phyloP scores from a whole-genome alignment of 2,888 invertebrate species.

The Blastobasis adustella region DNA sequence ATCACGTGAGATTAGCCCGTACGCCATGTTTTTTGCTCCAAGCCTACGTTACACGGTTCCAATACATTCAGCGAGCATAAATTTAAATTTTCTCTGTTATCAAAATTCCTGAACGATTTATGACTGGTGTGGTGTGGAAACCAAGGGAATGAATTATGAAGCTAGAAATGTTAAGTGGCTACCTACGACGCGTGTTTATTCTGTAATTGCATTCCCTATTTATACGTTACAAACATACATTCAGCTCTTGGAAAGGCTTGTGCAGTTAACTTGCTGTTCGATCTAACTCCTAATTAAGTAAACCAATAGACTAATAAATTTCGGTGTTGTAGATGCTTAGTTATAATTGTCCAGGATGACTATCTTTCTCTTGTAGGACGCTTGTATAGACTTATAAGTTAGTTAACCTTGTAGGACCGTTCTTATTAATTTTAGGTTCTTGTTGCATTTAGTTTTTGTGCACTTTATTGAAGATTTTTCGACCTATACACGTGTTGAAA shows the following conservation, averaged over 20 bases:
- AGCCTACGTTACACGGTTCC: slow-evolving; percentile 53
- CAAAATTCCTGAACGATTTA: slow-evolving; percentile 66
- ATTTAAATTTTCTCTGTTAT: slow-evolving; percentile 67
- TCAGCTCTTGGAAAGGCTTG: slow-evolving; percentile 5
- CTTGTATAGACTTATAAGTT: too few relatives aligned
- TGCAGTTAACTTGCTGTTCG: background rate
- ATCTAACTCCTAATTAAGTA: too few relatives aligned
- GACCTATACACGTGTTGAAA: too few relatives aligned
- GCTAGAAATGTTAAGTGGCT: slow-evolving; percentile 36
- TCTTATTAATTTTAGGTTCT: too few relatives aligned
- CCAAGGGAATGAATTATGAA: slow-evolving; percentile 49
- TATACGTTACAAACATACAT: slow-evolving; percentile 7
- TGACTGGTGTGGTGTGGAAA: slow-evolving; percentile 47
- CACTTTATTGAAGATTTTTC: too few relatives aligned
- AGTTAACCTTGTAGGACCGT: too few relatives aligned
- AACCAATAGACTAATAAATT: too few relatives aligned
- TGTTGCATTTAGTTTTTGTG: too few relatives aligned
- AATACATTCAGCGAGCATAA: slow-evolving; percentile 62
- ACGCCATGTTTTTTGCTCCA: slow-evolving; percentile 50
- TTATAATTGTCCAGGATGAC: too few relatives aligned
- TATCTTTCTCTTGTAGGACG: too few relatives aligned
- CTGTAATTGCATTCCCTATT: slow-evolving; percentile 37
- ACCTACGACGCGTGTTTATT: slow-evolving; percentile 31
- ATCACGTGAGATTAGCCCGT: slow-evolving; percentile 61
- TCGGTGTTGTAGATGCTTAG: too few relatives aligned